phyloP scores from a whole-genome alignment of 2,888 invertebrate species.

The Trachelus tabidus region DNA sequence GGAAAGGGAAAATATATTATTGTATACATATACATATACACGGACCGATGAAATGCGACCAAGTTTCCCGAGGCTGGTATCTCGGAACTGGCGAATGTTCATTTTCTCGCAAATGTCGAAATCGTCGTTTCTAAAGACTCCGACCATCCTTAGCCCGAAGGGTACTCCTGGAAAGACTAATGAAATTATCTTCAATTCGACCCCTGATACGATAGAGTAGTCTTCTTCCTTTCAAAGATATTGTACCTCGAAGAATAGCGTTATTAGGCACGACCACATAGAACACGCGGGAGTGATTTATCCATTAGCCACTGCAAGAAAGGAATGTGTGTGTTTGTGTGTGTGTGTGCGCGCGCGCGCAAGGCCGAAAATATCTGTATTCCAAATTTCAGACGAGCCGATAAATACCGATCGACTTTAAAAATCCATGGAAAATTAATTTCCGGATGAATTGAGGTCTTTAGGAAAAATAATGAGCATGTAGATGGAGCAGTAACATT shows the following conservation, averaged over 20 bases:
- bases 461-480: not conserved
- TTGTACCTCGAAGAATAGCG: not conserved
- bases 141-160: not conserved
- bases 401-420: too few species aligned
- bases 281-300: not conserved
- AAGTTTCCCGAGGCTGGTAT: not conserved
- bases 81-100: not conserved
- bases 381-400: not conserved
- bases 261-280: not conserved
- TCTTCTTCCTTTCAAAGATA: not conserved
- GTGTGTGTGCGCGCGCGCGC: too few species aligned
- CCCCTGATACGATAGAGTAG: not conserved
- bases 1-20: too few species aligned
- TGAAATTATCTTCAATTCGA: not conserved
- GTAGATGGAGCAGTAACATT: not conserved
- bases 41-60: not conserved
- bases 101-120: not conserved
- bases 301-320: not conserved
- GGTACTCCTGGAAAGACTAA: not conserved
- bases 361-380: not conserved
- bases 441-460: too few species aligned
- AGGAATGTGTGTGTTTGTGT: too few species aligned
- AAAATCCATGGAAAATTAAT: too few species aligned
- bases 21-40: too few species aligned
- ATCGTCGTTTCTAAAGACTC: not conserved